phyloP scores from a whole-genome alignment of 1,140 invertebrate genomes.

The Pachyrhynchus sulphureomaculatus region DNA sequence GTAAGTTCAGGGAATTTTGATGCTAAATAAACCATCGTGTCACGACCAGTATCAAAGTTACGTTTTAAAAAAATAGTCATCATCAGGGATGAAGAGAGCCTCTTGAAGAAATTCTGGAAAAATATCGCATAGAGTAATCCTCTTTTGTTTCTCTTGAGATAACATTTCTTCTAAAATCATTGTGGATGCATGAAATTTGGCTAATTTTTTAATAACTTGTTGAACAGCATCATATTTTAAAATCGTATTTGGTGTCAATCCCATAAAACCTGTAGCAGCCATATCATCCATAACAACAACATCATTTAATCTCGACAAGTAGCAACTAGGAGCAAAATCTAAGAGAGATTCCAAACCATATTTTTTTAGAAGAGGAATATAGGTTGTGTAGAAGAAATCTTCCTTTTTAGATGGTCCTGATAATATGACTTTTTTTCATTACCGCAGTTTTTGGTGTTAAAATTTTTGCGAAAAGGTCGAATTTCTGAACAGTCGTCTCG shows the following conservation, averaged over 20 bases:
- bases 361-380: constrained; percentile 9
- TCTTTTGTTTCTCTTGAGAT: constrained; percentile 11
- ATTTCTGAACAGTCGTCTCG: neutral
- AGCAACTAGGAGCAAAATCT: constrained; percentile 11
- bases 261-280: constrained; percentile 3
- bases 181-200: constrained; percentile 31
- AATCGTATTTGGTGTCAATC: neutral
- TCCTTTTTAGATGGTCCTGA: constrained; percentile 23
- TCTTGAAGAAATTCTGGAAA: constrained; percentile 38
- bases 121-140: neutral
- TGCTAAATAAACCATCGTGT: neutral
- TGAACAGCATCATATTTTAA: constrained; percentile 6
- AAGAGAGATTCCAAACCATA: constrained; percentile 8
- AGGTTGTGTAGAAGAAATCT: constrained; percentile 19
- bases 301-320: constrained; percentile 9
- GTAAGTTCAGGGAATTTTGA: constrained; percentile 4
- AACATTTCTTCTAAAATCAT: constrained; percentile 36
- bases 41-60: neutral
- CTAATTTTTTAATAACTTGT: constrained; percentile 17
- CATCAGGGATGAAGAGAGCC: neutral
- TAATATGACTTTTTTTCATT: neutral
- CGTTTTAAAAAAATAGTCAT: neutral
- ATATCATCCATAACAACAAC: constrained; percentile 30
- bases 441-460: constrained; percentile 11
- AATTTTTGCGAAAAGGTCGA: constrained; percentile 24